Evolutionary conservation across 2,113 vertebrate species (phyloP), one percentile per base, ranked within the genome.

Genomic region (Terrapene triunguis): DNA sequence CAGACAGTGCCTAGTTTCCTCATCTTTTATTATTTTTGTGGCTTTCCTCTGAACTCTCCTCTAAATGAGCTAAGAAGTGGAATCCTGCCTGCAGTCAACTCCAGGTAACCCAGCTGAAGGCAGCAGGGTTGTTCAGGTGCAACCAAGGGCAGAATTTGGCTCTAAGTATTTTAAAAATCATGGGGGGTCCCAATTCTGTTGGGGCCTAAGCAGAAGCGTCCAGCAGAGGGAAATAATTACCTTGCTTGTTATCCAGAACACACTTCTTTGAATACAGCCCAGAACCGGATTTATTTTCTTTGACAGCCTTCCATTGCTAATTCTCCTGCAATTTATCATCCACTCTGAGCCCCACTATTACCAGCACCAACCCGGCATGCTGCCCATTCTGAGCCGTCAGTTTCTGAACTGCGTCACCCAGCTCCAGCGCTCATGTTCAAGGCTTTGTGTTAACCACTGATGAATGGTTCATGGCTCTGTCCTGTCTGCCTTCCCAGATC

Each of bases 171-270:
- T 90, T 87, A 87, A 88, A 92, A 95, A 38, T n/a, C n/a, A 72
- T 13, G 51, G 1, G 72, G 62, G 53, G 1, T 0, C 82, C 1
- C 13, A 21, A 38, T 91, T 17, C 21, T 24, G 35, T 7, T 54
- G 55, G 5, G 1, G 57, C 78, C 24, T 7, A 87, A 82, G 62
- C 3, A 88, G 35, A 80, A 82, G 4, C 21, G 2, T 53, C 44
- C 86, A 69, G 35, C 6, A 89, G 38, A 88, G 83, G 32, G 19
- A 89, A 94, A 80, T 13, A 51, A 1, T 69, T 85, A 59, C 25
- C 51, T 89, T 85, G 3, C 0, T 9, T 48, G 29, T 4, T 2
- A 3, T 87, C 92, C 69, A 84, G 17, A 80, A 5, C 11, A 54
- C 74, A 47, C 53, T 82, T 85, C 92, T 59, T 55, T 51, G n/a